Evolutionary conservation across 2,113 vertebrate genomes (phyloP).

Genomic region (rat (Rattus norvegicus)): DNA sequence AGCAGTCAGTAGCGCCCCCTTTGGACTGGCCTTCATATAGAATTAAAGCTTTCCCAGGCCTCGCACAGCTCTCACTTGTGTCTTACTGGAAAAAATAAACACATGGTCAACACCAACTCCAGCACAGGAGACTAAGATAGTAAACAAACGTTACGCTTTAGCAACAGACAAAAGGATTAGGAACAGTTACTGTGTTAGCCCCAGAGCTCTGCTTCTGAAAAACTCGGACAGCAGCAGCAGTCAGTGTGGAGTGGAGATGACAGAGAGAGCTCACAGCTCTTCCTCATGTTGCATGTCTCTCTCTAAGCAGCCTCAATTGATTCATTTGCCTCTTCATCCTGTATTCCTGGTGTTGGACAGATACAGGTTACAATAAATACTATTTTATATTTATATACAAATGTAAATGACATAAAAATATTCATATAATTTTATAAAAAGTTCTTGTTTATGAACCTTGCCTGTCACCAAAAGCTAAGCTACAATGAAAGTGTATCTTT

Average conservation of each 20-base stretch:
- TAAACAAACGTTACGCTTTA: not conserved
- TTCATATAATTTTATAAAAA: not conserved
- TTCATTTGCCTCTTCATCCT: not conserved
- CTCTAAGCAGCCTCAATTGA: not conserved
- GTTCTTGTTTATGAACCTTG: not conserved
- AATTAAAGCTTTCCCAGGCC: not conserved
- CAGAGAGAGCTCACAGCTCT: not conserved
- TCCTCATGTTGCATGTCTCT: not conserved
- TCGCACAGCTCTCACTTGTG: fast-evolving
- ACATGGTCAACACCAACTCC: not conserved
- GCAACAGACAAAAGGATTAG: not conserved
- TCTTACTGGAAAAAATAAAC: not conserved
- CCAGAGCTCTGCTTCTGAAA: not conserved
- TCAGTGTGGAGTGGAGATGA: not conserved
- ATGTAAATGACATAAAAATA: no score
- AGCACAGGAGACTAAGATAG: not conserved
- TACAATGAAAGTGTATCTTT: not conserved
- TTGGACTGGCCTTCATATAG: not conserved
- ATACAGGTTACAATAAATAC: not conserved
- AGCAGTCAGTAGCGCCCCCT: not conserved
- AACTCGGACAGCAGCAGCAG: not conserved
- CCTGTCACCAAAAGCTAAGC: not conserved
- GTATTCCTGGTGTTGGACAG: not conserved
- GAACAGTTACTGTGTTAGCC: no score
- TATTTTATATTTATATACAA: not conserved